These are phyloP conservation scores for Haplochromis burtoni DNA, from an alignment of 2,113 vertebrate genomes.

Conservation along the genomic window DNA sequence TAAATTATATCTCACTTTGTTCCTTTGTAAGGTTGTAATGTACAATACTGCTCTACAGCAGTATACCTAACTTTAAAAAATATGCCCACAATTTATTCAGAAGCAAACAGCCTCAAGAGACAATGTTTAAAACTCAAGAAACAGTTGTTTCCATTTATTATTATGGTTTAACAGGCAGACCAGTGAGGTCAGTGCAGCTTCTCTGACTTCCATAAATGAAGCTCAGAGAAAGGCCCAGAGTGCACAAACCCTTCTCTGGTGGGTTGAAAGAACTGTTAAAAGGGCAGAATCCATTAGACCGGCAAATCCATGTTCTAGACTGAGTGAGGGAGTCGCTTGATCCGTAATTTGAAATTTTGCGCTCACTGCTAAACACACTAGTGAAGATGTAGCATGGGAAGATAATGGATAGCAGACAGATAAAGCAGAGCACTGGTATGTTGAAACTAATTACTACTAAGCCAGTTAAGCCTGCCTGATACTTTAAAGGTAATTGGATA, in stretches of 20 bases:
- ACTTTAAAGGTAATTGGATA: not conserved
- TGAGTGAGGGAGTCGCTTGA: not conserved
- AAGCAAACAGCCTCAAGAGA: not conserved
- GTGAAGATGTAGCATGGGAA: not conserved
- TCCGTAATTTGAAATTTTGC: not conserved
- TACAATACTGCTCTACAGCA: not conserved
- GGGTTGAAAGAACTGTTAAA: constrained; percentile 22
- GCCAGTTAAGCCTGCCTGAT: not conserved
- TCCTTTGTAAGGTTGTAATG: not conserved
- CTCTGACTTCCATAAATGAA: not conserved
- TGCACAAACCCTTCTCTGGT: not conserved
- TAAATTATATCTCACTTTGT: not conserved
- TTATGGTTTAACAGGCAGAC: constrained; percentile 2
- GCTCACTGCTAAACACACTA: not conserved
- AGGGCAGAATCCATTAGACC: constrained; percentile 15
- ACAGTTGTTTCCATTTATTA: constrained; percentile 3
- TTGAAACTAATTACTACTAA: not conserved
- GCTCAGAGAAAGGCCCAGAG: not conserved
- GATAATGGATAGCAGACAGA: not conserved
- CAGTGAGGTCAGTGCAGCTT: not conserved
- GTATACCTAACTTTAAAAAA: not conserved
- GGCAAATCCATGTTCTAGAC: not conserved
- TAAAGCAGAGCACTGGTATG: not conserved
- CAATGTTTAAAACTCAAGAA: not conserved
- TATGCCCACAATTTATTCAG: not conserved